Evolutionary conservation across 2,888 invertebrate species (phyloP).

Genomic region (Caenorhabditis sp.): DNA sequence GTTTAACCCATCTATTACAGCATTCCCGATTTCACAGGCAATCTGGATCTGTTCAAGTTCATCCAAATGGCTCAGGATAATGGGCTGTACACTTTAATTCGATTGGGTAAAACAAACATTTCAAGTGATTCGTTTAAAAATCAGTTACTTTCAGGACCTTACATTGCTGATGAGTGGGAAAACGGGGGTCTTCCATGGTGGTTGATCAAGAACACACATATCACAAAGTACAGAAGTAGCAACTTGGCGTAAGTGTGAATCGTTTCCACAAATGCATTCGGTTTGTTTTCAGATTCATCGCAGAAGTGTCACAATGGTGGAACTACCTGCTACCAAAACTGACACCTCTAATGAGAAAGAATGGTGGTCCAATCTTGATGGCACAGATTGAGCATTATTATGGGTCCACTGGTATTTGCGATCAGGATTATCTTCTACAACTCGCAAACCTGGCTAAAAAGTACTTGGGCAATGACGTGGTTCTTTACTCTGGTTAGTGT

Average conservation of each 20-base stretch:
- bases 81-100: conserved; percentile 64
- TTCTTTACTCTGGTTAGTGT: conserved; percentile 83
- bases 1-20: background rate
- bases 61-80: conserved; percentile 63
- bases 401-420: conserved; percentile 84
- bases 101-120: no score
- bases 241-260: conserved; percentile 10
- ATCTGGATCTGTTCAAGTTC: conserved; percentile 58
- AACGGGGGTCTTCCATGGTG: conserved; percentile 71
- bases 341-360: conserved; percentile 79
- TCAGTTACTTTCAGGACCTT: no score
- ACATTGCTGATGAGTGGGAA: conserved; percentile 71
- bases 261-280: background rate
- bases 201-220: conserved; percentile 53
- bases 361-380: conserved; percentile 81
- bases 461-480: conserved; percentile 84
- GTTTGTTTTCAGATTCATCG: conserved; percentile 24
- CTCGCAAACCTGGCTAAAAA: conserved; percentile 84
- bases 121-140: no score
- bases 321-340: conserved; percentile 50
- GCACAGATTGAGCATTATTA: conserved; percentile 82
- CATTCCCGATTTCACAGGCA: conserved; percentile 26
- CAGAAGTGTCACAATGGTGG: conserved; percentile 46
- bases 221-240: conserved; percentile 33
- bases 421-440: conserved; percentile 84